These are phyloP conservation scores for Antrozous pallidus DNA, from an alignment of 2,797 vertebrate species.

Conservation along the genomic window DNA sequence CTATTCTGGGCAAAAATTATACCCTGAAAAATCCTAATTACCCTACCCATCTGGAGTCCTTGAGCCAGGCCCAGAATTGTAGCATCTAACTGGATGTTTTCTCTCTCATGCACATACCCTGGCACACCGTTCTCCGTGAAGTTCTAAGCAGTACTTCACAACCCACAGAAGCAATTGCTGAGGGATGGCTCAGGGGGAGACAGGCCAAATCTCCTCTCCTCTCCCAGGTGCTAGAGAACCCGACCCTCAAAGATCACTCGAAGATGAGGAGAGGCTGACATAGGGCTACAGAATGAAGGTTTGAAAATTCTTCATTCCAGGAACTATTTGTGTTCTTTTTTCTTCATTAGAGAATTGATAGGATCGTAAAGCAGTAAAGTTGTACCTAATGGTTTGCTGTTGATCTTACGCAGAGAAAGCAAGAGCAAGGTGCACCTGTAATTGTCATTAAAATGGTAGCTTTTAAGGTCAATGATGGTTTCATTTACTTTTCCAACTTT, in stretches of 20 bases:
- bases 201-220: not conserved
- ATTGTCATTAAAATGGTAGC: not conserved
- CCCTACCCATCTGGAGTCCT: not conserved
- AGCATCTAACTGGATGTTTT: not conserved
- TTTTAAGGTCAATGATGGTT: not conserved
- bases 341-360: conserved; percentile 4
- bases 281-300: not conserved
- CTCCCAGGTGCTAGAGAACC: not conserved
- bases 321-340: not conserved
- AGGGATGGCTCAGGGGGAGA: not conserved
- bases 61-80: not conserved
- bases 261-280: not conserved
- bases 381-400: not conserved
- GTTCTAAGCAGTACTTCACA: not conserved
- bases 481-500: not conserved
- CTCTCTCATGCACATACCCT: not conserved
- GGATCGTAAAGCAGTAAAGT: not conserved
- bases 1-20: not conserved
- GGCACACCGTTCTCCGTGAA: too few relatives aligned
- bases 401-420: not conserved
- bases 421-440: not conserved
- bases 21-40: not conserved
- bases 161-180: not conserved
- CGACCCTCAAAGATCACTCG: not conserved
- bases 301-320: not conserved